A percentile compares a stretch with the other conserved stretches of the same genome.
Conservation (phyloP, 2,113 vertebrate genomes). For the Anthoscopus minutus region DNA sequence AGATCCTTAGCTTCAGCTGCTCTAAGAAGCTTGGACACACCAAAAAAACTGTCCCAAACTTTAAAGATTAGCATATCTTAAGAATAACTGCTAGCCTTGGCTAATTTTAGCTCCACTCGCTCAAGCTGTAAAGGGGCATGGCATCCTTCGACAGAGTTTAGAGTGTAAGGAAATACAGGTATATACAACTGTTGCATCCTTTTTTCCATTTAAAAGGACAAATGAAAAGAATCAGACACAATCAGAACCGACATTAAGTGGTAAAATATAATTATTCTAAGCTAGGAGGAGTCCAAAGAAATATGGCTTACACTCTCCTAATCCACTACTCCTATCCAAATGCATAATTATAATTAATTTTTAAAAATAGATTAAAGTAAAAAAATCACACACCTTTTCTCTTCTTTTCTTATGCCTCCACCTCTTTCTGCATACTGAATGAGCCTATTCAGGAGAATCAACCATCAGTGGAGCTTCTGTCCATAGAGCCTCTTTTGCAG, state of each 20-base stretch:
- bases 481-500: background rate
- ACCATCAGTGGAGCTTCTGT: background rate
- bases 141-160: background rate
- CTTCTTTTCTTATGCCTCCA: background rate
- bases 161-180: background rate
- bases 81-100: background rate
- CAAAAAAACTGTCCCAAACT: background rate
- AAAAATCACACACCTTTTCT: background rate
- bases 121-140: background rate
- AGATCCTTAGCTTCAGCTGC: background rate
- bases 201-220: background rate
- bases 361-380: accelerated
- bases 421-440: background rate
- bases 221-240: background rate
- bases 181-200: background rate
- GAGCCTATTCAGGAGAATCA: background rate
- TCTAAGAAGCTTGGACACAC: background rate
- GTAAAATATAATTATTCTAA: background rate
- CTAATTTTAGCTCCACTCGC: background rate
- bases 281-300: background rate
- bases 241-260: background rate
- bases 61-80: background rate
- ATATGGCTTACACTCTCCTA: background rate
- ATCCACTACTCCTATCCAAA: background rate
- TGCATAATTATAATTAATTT: background rate